Evolutionary conservation across 2,113 vertebrate species (phyloP).

Genomic region (Petroica traversi): DNA sequence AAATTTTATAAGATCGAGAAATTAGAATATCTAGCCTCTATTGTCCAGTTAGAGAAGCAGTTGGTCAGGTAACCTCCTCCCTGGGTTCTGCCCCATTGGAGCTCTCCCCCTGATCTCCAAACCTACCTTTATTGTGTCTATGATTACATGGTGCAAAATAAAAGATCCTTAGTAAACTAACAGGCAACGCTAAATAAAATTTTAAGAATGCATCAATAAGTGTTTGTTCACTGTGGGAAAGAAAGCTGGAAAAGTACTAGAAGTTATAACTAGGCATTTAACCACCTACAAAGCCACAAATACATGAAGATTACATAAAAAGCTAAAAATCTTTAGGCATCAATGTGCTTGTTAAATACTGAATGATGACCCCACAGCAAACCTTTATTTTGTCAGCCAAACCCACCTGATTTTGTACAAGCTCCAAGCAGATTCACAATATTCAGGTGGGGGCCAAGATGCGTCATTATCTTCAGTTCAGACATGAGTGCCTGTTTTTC

Average conservation of each 20-base stretch:
- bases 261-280: not conserved
- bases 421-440: constrained; percentile 97
- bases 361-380: not conserved
- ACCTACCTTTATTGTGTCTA: not conserved
- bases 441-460: constrained; percentile 95
- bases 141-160: not conserved
- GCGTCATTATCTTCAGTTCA: constrained; percentile 99
- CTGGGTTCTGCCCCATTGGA: not conserved
- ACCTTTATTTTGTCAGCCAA: not conserved
- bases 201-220: not conserved
- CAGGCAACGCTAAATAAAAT: not conserved
- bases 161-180: not conserved
- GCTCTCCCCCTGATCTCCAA: fast-evolving
- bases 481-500: constrained; percentile 99
- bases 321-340: not conserved
- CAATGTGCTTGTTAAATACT: not conserved
- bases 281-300: not conserved
- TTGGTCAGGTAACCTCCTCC: not conserved
- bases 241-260: not conserved
- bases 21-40: not conserved
- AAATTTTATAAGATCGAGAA: not conserved
- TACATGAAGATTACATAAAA: not conserved
- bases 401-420: constrained; percentile 95
- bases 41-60: not conserved
- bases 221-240: not conserved